phyloP scores from a whole-genome alignment of 2,113 vertebrate species.

The Tragelaphus buxtoni region DNA sequence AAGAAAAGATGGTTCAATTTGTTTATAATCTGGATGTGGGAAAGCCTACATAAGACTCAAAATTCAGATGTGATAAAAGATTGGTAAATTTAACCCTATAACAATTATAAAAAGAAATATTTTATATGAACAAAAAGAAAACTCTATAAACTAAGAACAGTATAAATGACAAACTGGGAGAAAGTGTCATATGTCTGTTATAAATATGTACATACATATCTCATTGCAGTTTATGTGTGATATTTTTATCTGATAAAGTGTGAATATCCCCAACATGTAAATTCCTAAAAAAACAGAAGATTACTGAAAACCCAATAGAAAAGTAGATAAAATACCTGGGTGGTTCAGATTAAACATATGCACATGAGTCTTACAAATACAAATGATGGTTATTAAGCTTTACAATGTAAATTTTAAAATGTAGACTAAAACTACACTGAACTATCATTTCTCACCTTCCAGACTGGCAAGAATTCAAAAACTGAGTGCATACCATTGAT shows the following conservation, averaged over 20 bases:
- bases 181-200: background rate
- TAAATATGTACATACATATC: background rate
- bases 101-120: background rate
- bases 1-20: background rate
- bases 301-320: background rate
- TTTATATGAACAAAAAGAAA: background rate
- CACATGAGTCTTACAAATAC: background rate
- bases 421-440: background rate
- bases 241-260: background rate
- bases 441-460: background rate
- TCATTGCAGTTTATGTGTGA: background rate
- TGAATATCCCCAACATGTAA: background rate
- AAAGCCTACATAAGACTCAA: background rate
- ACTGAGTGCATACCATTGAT: background rate
- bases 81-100: background rate
- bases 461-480: background rate
- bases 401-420: background rate
- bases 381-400: background rate
- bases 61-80: background rate
- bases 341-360: background rate
- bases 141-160: background rate
- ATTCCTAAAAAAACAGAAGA: background rate
- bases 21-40: background rate
- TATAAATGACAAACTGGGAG: background rate
- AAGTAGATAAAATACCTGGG: background rate